These are phyloP conservation scores for Xiphophorus hellerii DNA, from an alignment of 2,113 vertebrate genomes.

Conservation along the genomic window DNA sequence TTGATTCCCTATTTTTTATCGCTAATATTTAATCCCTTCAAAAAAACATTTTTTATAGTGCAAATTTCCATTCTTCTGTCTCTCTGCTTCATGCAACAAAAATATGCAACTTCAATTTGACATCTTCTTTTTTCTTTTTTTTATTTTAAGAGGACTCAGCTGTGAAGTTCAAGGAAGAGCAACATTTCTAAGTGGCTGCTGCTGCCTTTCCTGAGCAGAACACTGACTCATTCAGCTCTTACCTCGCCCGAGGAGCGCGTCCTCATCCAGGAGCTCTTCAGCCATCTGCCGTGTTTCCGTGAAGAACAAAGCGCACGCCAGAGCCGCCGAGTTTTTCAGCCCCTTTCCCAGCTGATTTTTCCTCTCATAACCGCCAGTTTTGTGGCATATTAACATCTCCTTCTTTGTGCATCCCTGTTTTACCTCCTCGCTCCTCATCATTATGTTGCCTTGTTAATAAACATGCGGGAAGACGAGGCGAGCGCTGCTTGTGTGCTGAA, in stretches of 20 bases:
- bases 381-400: conserved; percentile 64
- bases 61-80: neutral
- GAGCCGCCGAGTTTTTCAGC: conserved; percentile 34
- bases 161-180: neutral
- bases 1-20: neutral
- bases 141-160: too few species aligned
- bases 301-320: conserved; percentile 50
- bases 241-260: conserved; percentile 44
- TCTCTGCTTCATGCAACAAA: neutral
- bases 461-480: conserved; percentile 66
- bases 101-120: neutral
- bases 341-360: conserved; percentile 43
- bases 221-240: conserved; percentile 31
- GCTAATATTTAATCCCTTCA: neutral
- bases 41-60: too few species aligned
- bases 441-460: conserved; percentile 74
- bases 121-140: too few species aligned
- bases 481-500: conserved; percentile 45
- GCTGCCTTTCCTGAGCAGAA: neutral
- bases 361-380: conserved; percentile 48
- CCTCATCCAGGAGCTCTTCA: conserved; percentile 31
- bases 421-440: conserved; percentile 55
- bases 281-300: conserved; percentile 23
- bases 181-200: neutral
- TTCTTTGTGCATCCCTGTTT: conserved; percentile 50